These are phyloP conservation scores for Leptoteleia sp. DNA, from an alignment of 1,140 invertebrate genomes.

Conservation along the genomic window DNA sequence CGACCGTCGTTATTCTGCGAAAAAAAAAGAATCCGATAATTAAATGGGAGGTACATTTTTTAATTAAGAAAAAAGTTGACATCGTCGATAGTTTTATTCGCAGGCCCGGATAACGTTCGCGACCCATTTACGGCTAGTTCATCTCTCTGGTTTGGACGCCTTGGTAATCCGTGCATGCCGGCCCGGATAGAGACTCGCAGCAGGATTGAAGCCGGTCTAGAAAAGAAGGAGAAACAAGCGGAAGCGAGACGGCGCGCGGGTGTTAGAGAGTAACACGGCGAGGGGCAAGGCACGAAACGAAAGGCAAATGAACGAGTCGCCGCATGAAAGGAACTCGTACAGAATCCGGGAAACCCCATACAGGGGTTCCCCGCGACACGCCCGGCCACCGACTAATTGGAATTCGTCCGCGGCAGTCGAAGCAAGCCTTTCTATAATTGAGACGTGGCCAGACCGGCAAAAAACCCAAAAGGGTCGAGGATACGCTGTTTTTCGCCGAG, in stretches of 20 bases:
- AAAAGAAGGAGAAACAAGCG: conserved; percentile 53
- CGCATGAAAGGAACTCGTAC: too few relatives aligned
- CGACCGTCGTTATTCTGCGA: too few relatives aligned
- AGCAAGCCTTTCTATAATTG: conserved; percentile 82
- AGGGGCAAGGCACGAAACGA: too few relatives aligned
- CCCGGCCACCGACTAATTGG: too few relatives aligned
- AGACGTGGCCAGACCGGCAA: conserved; percentile 77
- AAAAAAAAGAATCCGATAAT: too few relatives aligned
- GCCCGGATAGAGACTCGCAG: conserved; percentile 61
- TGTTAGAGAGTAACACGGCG: conserved; percentile 55
- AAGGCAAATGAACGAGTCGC: too few relatives aligned
- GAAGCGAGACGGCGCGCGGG: conserved; percentile 40
- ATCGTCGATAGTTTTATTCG: conserved; percentile 14
- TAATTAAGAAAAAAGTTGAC: conserved; percentile 1
- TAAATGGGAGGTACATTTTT: too few relatives aligned
- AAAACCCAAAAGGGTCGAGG: conserved; percentile 73
- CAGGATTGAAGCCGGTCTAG: conserved; percentile 66
- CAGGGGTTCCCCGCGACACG: too few relatives aligned
- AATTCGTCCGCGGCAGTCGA: conserved; percentile 81
- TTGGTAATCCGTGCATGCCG: conserved; percentile 70
- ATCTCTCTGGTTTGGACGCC: conserved; percentile 70
- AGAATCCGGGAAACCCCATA: too few relatives aligned
- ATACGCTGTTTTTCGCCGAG: conserved; percentile 72
- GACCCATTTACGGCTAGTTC: conserved; percentile 49
- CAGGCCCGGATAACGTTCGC: background rate